phyloP scores from a whole-genome alignment of 2,797 vertebrate genomes.

The Ceryle rudis region DNA sequence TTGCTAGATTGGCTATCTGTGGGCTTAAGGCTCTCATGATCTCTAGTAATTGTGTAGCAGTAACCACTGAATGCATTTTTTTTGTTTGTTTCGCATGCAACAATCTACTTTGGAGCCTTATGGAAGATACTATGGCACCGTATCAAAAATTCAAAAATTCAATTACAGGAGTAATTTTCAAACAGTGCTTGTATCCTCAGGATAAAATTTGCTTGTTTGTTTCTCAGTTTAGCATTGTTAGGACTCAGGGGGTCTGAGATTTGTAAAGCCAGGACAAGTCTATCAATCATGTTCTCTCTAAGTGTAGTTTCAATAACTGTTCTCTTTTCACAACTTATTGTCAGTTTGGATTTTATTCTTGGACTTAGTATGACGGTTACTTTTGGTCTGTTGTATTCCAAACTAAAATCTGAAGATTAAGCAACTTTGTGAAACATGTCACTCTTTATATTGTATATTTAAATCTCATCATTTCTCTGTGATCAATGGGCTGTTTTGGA shows the following conservation, averaged over 20 bases:
- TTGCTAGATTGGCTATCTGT: conserved; percentile 25
- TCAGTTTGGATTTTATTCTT: conserved; percentile 42
- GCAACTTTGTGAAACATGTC: conserved; percentile 31
- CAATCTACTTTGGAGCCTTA: not conserved
- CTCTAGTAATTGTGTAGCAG: not conserved
- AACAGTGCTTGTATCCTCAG: conserved; percentile 19
- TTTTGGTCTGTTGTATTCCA: conserved; percentile 35
- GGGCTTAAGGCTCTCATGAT: conserved; percentile 36
- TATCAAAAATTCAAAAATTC: conserved; percentile 13
- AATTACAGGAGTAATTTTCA: conserved; percentile 10
- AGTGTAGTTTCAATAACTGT: not conserved
- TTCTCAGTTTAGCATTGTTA: conserved; percentile 23
- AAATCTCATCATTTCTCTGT: conserved; percentile 41
- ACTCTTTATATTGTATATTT: conserved; percentile 55
- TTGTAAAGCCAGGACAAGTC: conserved; percentile 52
- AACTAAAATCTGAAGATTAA: conserved; percentile 28
- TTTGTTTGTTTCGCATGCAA: not conserved
- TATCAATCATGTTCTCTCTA: conserved; percentile 35
- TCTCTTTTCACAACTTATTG: conserved; percentile 21
- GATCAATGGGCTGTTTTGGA: conserved; percentile 45
- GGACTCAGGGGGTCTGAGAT: conserved; percentile 62
- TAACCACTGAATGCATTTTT: not conserved
- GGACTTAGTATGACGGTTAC: not conserved
- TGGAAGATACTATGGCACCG: not conserved
- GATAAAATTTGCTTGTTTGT: conserved; percentile 37